Evolutionary conservation across 2,113 vertebrate species (phyloP).

Genomic region (Mugil cephalus): DNA sequence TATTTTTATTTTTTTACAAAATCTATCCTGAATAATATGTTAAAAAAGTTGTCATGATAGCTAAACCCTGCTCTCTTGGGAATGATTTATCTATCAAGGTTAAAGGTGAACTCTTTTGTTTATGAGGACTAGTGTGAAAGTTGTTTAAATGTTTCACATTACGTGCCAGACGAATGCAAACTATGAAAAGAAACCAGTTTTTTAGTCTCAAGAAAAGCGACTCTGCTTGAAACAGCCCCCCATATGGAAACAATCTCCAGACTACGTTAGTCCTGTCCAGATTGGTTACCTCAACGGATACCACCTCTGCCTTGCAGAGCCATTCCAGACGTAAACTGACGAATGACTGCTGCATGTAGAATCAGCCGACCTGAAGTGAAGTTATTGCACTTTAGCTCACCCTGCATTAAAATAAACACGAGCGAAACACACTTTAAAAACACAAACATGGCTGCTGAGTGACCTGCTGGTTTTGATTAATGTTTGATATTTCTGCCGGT

Average conservation of each 20-base stretch:
- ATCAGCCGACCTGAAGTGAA: conserved; percentile 56
- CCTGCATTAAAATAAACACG: conserved; percentile 69
- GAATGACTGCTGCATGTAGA: conserved; percentile 70
- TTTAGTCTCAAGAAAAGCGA: conserved; percentile 47
- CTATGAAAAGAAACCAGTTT: conserved; percentile 55
- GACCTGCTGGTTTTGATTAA: conserved; percentile 59
- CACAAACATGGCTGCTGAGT: conserved; percentile 56
- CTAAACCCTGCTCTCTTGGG: background rate
- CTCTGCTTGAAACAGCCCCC: conserved; percentile 37
- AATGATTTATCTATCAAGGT: conserved; percentile 52
- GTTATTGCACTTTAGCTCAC: conserved; percentile 59
- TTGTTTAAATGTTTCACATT: conserved; percentile 48
- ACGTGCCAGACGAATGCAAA: conserved; percentile 32
- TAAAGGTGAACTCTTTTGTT: conserved; percentile 64
- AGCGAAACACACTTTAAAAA: conserved; percentile 51
- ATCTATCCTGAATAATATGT: background rate
- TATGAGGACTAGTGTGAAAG: conserved; percentile 56
- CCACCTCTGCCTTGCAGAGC: conserved; percentile 71
- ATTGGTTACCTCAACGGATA: conserved; percentile 69
- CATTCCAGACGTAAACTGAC: conserved; percentile 68
- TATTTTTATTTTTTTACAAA: background rate
- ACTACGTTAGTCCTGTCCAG: conserved; percentile 73
- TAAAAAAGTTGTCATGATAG: too few relatives aligned
- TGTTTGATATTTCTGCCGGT: conserved; percentile 56
- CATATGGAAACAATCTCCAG: conserved; percentile 84